phyloP scores from a whole-genome alignment of 2,888 invertebrate species.

The Euplagia quadripunctaria region DNA sequence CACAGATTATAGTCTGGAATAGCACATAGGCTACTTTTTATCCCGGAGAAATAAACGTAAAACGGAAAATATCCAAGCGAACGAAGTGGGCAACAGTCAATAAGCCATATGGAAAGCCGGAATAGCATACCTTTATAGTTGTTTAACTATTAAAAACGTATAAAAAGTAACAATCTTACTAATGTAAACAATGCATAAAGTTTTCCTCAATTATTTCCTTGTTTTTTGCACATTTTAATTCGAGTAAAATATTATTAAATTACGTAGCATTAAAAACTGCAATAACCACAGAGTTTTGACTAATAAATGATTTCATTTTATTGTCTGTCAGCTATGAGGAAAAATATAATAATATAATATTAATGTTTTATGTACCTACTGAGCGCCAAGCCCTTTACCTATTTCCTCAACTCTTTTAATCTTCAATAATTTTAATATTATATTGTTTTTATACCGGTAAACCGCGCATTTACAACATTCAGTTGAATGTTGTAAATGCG shows the following conservation, averaged over 20 bases:
- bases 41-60: no score
- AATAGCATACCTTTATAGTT: no score
- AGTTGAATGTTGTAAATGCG: no score
- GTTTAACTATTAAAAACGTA: background rate
- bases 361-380: background rate
- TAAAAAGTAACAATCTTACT: background rate
- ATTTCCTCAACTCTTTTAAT: background rate
- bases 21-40: no score
- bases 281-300: conserved; percentile 40
- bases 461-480: background rate
- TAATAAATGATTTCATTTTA: conserved; percentile 29
- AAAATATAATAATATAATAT: conserved; percentile 17
- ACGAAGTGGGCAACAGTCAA: no score
- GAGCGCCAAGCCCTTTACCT: background rate
- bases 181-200: background rate
- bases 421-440: background rate
- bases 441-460: background rate
- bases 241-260: conserved; percentile 28
- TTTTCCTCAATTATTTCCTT: conserved; percentile 32
- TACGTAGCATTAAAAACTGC: conserved; percentile 23
- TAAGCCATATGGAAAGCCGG: no score
- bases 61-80: no score
- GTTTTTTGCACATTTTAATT: conserved; percentile 32
- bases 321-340: conserved; percentile 30
- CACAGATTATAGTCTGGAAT: no score